A percentile compares a stretch with the other conserved stretches of the same genome.
phyloP scores from a whole-genome alignment of 2,797 vertebrate genomes.

The Esox masquinongy region DNA sequence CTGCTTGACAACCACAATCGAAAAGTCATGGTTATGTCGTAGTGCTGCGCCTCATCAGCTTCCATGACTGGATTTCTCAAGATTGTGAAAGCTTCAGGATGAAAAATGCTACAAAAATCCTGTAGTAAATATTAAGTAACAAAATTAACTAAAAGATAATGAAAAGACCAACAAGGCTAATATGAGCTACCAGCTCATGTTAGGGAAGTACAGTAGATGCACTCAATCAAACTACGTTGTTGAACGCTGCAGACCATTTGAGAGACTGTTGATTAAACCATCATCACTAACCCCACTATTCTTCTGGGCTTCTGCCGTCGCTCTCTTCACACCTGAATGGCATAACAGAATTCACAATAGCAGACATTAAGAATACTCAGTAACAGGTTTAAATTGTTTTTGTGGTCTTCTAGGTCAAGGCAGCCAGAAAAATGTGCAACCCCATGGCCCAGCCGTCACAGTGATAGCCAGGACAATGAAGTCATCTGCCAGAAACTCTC shows the following conservation, averaged over 20 bases:
- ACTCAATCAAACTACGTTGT: neutral
- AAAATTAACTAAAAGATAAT: neutral
- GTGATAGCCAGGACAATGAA: conserved; percentile 50
- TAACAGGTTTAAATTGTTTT: conserved; percentile 57
- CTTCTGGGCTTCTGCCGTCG: conserved; percentile 40
- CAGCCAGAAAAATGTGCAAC: conserved; percentile 52
- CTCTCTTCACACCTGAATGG: conserved; percentile 35
- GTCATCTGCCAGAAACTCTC: conserved; percentile 47
- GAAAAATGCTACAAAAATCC: neutral
- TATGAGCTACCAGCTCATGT: neutral
- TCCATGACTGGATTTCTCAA: conserved; percentile 43
- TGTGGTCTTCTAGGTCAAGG: conserved; percentile 66
- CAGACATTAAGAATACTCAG: conserved; percentile 6
- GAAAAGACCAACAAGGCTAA: neutral
- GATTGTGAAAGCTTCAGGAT: conserved; percentile 41
- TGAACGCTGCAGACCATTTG: neutral
- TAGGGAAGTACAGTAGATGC: neutral
- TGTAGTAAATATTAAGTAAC: neutral
- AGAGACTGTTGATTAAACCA: conserved; percentile 4
- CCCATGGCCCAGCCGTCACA: conserved; percentile 45
- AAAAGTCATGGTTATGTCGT: conserved; percentile 37
- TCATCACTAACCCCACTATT: conserved; percentile 46
- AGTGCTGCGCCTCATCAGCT: conserved; percentile 17
- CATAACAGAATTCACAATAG: conserved; percentile 19
- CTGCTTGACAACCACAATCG: conserved; percentile 53